Evolutionary conservation across 2,888 invertebrate genomes (phyloP).

Genomic region (Petrolisthes cinctipes): DNA sequence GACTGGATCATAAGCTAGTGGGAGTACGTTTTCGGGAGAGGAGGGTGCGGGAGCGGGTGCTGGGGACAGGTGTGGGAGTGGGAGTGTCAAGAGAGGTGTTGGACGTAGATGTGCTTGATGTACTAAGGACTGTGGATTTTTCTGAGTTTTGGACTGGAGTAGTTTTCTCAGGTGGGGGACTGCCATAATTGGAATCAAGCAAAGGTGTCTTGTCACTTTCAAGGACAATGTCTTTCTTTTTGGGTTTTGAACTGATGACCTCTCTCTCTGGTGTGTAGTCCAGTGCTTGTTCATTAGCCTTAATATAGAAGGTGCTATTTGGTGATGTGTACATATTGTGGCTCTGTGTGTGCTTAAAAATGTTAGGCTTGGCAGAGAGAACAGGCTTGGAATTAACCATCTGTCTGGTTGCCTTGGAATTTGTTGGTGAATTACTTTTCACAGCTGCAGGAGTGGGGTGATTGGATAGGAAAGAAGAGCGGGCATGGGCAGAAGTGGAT

Average conservation of each 20-base stretch:
- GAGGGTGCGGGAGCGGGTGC: neutral
- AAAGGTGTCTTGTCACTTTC: neutral
- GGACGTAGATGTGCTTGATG: neutral
- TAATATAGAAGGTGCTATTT: too few species aligned
- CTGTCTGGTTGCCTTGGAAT: neutral
- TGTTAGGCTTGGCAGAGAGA: slow-evolving; percentile 1
- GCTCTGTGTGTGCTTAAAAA: neutral
- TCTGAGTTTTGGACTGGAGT: neutral
- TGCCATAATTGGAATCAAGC: neutral
- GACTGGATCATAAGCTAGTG: slow-evolving; percentile 42
- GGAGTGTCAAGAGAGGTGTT: slow-evolving; percentile 19
- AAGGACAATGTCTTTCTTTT: neutral
- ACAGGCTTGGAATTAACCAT: neutral
- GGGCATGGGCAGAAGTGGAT: neutral
- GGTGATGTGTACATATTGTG: too few species aligned
- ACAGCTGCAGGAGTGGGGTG: neutral
- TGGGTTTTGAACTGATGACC: neutral
- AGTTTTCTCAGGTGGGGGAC: slow-evolving; percentile 8
- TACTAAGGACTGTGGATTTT: neutral
- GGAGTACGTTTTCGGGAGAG: slow-evolving; percentile 43
- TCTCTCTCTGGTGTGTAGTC: slow-evolving; percentile 6
- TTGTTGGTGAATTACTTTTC: neutral
- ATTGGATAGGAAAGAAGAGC: neutral
- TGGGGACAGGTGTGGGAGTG: slow-evolving; percentile 23
- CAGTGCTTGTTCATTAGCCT: neutral